Conservation (phyloP, 2,113 vertebrate species). For the Gopherus flavomarginatus region DNA sequence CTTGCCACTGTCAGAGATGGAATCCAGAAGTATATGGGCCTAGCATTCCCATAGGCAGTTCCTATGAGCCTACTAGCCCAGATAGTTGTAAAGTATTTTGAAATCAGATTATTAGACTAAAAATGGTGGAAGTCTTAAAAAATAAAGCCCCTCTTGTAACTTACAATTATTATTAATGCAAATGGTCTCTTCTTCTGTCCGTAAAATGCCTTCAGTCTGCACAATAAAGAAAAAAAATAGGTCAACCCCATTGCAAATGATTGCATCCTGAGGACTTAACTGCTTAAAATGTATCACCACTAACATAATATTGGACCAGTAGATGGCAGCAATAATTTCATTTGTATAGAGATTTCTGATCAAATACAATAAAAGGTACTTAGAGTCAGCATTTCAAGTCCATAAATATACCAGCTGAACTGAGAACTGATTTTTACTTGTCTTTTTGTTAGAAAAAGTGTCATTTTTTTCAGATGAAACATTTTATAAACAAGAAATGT, state of each 20-base stretch:
- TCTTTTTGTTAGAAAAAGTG: neutral
- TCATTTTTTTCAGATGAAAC: neutral
- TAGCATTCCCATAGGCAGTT: neutral
- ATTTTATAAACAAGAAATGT: neutral
- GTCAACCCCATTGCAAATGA: neutral
- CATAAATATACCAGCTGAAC: neutral
- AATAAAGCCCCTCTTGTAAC: neutral
- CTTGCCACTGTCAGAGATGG: neutral
- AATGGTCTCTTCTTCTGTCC: slow-evolving; percentile 62
- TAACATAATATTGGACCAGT: neutral
- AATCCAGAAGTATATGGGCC: neutral
- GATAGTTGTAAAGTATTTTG: neutral
- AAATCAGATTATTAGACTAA: neutral
- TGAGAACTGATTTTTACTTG: neutral
- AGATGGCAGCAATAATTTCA: neutral
- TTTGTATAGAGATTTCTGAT: neutral
- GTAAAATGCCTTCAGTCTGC: slow-evolving; percentile 67
- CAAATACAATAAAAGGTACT: neutral
- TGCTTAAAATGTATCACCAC: fast-evolving
- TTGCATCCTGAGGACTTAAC: neutral
- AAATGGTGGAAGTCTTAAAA: neutral
- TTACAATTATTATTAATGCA: slow-evolving; percentile 49
- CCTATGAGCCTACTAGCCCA: neutral
- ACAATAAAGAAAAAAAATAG: neutral
- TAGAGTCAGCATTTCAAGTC: neutral